A percentile compares a stretch with the other conserved stretches of the same genome.
Evolutionary conservation across 2,113 vertebrate species (phyloP).

Genomic region (Dromas ardeola): DNA sequence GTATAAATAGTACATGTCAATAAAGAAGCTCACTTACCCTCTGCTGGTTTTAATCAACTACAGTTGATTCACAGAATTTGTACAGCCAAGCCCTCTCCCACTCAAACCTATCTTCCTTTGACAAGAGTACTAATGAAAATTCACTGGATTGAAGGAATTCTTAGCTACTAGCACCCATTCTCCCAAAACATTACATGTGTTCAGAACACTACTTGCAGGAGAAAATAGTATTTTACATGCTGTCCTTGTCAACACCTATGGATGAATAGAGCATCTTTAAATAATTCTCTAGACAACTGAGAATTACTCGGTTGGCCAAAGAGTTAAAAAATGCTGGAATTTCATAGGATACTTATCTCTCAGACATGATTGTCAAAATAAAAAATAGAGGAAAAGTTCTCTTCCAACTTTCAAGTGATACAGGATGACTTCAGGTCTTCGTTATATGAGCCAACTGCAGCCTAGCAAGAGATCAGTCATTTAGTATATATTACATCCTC

Average conservation of each 20-base stretch:
- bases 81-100: not conserved
- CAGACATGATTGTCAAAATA: not conserved
- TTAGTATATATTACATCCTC: not conserved
- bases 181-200: not conserved
- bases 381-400: not conserved
- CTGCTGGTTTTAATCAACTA: not conserved
- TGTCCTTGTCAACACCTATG: not conserved
- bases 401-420: not conserved
- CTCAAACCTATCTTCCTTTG: not conserved
- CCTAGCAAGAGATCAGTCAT: not conserved
- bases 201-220: not conserved
- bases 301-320: not conserved
- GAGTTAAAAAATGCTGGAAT: not conserved
- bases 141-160: not conserved
- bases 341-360: not conserved
- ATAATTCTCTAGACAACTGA: not conserved
- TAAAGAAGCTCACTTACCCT: not conserved
- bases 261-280: not conserved
- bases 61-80: not conserved
- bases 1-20: not conserved
- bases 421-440: not conserved
- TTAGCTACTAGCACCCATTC: not conserved
- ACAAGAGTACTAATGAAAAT: not conserved
- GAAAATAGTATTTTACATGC: not conserved
- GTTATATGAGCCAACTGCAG: not conserved